A percentile compares a stretch with the other conserved stretches of the same genome.
phyloP scores from a whole-genome alignment of 2,888 invertebrate species.

The Drosophila prostipennis region DNA sequence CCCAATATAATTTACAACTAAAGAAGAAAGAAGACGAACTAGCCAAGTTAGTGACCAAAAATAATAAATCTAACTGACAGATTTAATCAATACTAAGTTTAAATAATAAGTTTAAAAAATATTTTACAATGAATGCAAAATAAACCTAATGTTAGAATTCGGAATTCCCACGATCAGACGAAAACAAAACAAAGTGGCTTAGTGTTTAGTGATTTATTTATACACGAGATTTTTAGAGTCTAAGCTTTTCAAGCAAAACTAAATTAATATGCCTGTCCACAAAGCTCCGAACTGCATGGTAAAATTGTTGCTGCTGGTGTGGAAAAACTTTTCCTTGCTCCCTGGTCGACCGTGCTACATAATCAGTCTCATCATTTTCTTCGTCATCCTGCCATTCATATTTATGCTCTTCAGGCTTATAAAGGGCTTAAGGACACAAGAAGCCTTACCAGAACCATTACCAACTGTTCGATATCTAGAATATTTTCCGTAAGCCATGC shows the following conservation, averaged over 20 bases:
- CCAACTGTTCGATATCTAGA: neutral
- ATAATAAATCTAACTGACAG: no score
- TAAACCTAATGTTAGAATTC: no score
- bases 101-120: no score
- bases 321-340: conserved; percentile 11
- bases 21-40: no score
- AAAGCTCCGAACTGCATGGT: neutral
- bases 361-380: neutral
- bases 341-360: neutral
- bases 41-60: no score
- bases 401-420: neutral
- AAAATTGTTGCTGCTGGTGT: conserved; percentile 6
- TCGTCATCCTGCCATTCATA: neutral
- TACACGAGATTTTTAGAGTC: neutral
- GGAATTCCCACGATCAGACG: neutral
- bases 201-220: neutral
- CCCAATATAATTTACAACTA: no score
- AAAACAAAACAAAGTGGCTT: neutral
- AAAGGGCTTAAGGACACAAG: rapidly evolving
- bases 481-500: neutral
- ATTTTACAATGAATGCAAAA: no score
- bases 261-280: neutral
- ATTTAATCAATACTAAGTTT: no score
- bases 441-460: neutral
- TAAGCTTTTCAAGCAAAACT: neutral